Percentiles rank a stretch among this genome's conserved stretches.
Evolutionary conservation across 2,888 invertebrate species (phyloP).

Genomic region (Platycnemis pennipes): DNA sequence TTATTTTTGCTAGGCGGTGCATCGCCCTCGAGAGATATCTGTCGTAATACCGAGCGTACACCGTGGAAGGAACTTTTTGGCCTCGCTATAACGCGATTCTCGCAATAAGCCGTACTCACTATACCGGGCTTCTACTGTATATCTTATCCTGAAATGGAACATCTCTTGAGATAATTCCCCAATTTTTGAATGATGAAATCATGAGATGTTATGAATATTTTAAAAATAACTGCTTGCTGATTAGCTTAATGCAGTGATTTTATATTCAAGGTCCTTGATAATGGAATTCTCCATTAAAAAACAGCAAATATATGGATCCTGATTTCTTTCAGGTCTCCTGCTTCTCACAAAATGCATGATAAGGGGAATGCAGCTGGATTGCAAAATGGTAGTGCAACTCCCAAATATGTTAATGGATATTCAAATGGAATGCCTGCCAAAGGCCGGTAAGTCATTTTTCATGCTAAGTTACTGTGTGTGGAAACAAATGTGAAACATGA

Average conservation of each 20-base stretch:
- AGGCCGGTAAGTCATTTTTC: conserved; percentile 1
- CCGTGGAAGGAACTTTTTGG: no score
- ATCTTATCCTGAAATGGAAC: no score
- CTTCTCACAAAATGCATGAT: conserved; percentile 51
- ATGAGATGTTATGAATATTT: background rate
- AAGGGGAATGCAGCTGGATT: background rate
- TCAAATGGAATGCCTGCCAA: conserved; percentile 51
- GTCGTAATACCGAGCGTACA: no score
- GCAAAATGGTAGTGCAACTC: conserved; percentile 25
- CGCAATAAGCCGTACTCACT: no score
- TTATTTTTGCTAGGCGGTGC: no score
- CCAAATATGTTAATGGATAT: conserved; percentile 51
- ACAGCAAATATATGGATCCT: no score
- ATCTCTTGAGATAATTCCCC: no score
- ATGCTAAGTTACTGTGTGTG: background rate
- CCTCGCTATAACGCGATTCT: no score
- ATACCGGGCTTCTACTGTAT: no score
- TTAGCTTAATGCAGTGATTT: background rate
- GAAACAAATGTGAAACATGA: no score
- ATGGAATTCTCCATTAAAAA: background rate
- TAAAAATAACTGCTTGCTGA: background rate
- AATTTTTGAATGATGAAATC: no score
- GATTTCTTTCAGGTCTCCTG: conserved; percentile 25
- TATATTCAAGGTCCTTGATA: background rate
- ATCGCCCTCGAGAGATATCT: no score